Evolutionary conservation across 2,888 invertebrate genomes (phyloP), one percentile per base, ranked within the genome.

Genomic region (Erebia ligea): DNA sequence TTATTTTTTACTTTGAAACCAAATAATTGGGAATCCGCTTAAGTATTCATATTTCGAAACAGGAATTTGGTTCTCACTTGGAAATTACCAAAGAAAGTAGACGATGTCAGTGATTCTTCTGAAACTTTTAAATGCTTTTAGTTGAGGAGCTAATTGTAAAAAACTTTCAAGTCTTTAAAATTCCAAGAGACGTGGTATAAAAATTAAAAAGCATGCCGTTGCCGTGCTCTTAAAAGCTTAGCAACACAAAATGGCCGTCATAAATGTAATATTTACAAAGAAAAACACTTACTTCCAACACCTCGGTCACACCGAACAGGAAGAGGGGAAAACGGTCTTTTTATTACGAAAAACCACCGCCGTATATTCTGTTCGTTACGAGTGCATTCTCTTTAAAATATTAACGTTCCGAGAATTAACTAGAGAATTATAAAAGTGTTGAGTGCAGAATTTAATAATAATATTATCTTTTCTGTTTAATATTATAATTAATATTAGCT

Each of bases 261-360:
- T 73, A 73, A 73, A 70, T 73, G 73, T 73, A 68, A 66, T 73
- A 73, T 73, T 71, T 68, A 73, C 70, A 65, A 68, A 70, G 64
- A 65, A 70, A 73, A 67, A 71, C 71, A 73, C 71, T 73, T 73
- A 54, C 56, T 58, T 45, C 42, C 25, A 45, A 58, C 68, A 61
- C 56, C 68, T 40, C 64, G 56, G 61, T 40, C 63, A 45, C 17
- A n/a, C 42, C 50, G 57, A 34, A 17, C 59, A 10, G 11, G 15
- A 17, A 54, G 48, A 21, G 45, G 62, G 11, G 45, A 48, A 21
- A 34, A 21, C 45, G 45, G 19, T 59, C 13, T 45, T 62, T 48
- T 48, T 62, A 62, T 62, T 62, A 62, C 48, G 45, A 21, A 17
- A 45, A 13, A 45, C 9, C 54, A 19, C 19, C 19, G 5, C 4